Conservation (phyloP, 2,797 vertebrate species). For the Tapirus indicus region DNA sequence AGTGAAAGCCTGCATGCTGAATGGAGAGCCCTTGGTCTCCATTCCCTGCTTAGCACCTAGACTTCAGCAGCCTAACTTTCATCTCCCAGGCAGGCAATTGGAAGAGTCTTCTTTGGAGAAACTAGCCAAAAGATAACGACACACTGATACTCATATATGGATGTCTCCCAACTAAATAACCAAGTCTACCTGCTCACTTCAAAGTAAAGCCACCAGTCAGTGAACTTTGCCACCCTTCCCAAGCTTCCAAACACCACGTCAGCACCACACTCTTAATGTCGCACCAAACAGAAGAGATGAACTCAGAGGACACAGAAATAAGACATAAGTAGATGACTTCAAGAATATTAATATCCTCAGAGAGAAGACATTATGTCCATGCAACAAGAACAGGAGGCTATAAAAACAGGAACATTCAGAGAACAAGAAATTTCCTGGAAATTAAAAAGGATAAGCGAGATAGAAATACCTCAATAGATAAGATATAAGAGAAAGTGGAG, state of each 20-base stretch:
- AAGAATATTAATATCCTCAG: neutral
- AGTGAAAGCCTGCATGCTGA: neutral
- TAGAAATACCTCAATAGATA: neutral
- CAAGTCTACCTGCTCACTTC: neutral
- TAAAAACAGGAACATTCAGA: neutral
- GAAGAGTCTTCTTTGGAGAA: neutral
- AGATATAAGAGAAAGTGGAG: neutral
- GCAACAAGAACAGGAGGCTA: neutral
- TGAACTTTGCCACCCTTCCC: neutral
- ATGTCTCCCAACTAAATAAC: constrained; percentile 6
- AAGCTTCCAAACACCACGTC: neutral
- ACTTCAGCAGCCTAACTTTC: neutral
- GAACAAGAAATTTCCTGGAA: neutral
- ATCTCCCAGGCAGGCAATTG: neutral
- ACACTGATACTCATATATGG: neutral
- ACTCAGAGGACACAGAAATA: constrained; percentile 30
- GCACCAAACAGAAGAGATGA: neutral
- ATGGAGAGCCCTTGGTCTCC: neutral
- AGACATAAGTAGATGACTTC: neutral
- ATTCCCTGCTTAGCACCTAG: neutral
- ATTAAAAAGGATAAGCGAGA: neutral
- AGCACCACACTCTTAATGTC: neutral
- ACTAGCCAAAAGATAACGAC: neutral
- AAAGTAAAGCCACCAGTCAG: neutral
- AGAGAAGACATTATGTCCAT: neutral